Percentiles rank a stretch among this genome's conserved stretches.
These are phyloP conservation scores for Ciona savignyi DNA, from an alignment of 23 tunicate species.

Conservation along the genomic window DNA sequence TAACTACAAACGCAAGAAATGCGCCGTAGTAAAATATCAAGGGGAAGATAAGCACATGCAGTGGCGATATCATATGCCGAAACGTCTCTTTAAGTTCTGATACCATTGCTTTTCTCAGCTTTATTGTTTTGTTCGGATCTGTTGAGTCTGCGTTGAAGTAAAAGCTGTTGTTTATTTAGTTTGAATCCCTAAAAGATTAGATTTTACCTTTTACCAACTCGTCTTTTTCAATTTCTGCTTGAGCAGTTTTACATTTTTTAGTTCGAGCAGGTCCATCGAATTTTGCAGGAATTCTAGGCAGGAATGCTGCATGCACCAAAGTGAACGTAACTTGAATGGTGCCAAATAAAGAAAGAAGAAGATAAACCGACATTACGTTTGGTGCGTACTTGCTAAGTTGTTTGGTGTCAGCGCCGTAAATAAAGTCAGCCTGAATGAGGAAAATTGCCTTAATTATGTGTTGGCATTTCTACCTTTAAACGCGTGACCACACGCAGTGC, in stretches of 20 bases:
- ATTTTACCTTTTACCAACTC: not conserved
- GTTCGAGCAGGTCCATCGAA: no score
- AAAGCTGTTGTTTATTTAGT: no score
- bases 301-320: conserved; percentile 35
- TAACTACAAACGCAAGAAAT: not conserved
- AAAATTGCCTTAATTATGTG: not conserved
- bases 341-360: conserved; percentile 25
- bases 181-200: no score
- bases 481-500: not conserved
- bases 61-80: not conserved
- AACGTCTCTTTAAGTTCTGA: not conserved
- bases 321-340: conserved; percentile 56
- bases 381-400: conserved; percentile 45
- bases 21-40: not conserved
- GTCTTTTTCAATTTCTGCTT: not conserved
- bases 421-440: conserved; percentile 16
- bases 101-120: no score
- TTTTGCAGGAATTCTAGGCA: conserved; percentile 17
- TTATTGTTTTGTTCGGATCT: no score
- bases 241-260: no score
- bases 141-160: no score
- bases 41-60: not conserved
- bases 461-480: not conserved
- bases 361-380: conserved; percentile 16
- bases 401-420: conserved; percentile 19